Conservation (phyloP, 2,888 invertebrate species). For the Chymomyza amoena region DNA sequence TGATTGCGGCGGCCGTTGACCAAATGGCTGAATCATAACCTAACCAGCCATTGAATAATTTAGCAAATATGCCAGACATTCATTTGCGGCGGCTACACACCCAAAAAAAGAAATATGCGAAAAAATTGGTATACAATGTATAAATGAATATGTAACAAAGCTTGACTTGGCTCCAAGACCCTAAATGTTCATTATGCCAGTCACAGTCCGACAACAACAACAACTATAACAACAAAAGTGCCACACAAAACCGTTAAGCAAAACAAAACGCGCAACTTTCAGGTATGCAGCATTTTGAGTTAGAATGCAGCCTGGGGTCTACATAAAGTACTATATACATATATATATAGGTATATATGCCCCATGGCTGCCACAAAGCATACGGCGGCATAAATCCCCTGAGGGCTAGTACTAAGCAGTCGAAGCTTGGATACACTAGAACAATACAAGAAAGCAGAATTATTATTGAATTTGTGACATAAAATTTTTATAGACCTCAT, state of each 20-base stretch:
- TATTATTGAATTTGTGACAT: not conserved
- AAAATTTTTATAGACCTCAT: too few species aligned
- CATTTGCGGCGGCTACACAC: conserved; percentile 26
- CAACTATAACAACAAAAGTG: conserved; percentile 6
- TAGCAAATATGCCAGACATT: conserved; percentile 24
- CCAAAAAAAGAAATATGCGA: conserved; percentile 15
- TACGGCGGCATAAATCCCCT: not conserved
- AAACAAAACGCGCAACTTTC: conserved; percentile 7
- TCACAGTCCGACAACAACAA: conserved; percentile 46
- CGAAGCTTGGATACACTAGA: not conserved
- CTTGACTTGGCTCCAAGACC: conserved; percentile 20
- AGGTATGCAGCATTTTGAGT: not conserved
- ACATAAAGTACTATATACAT: not conserved
- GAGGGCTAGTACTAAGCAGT: not conserved
- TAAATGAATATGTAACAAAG: not conserved
- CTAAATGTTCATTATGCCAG: conserved; percentile 45
- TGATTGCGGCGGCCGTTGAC: conserved; percentile 5
- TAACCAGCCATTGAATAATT: conserved; percentile 27
- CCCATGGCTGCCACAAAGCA: not conserved
- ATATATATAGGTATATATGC: not conserved
- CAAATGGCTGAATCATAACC: conserved; percentile 4
- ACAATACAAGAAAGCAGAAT: not conserved
- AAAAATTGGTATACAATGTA: conserved; percentile 34
- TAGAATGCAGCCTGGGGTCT: conserved; percentile 13
- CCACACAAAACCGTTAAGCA: not conserved